Evolutionary conservation across 2,888 invertebrate species (phyloP), one percentile per base, ranked within the genome.

Genomic region (Trilocha varians): DNA sequence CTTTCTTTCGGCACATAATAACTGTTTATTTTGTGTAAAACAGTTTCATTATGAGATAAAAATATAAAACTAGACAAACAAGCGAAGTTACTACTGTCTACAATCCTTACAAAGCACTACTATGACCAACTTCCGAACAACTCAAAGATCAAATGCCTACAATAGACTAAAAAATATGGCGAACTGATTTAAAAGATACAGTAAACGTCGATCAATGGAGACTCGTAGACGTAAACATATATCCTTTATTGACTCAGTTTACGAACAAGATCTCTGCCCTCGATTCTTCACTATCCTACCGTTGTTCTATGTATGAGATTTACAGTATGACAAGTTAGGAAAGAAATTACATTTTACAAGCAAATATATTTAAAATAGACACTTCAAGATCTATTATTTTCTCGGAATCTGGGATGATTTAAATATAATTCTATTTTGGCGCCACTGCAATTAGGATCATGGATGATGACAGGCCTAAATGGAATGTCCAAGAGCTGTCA

Each of bases 381-480:
- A n/a, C n/a, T 51, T 42, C 36, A 43, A 39, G 41, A 44, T 47
- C 46, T 49, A 49, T 49, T 47, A 45, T 42, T 40, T 54, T 54
- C 53, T 44, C 37, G 46, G 52, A 54, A 52, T 36, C 42, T 36
- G 32, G 39, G n/a, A 34, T 34, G 34, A 40, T 42, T 45, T 42
- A 42, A 33, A 42, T 41, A 36, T 36, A 38, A 36, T 43, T 39
- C 18, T 18, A 6, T 11, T 46, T 41, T 50, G 70, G 70, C 69
- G 70, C 68, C 69, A 44, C 8, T 41, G 64, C 62, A 70, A 70
- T 70, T 69, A 66, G 63, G 52, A 59, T 64, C 54, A 50, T 49
- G 46, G 49, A 53, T 39, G 36, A 45, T 49, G 52, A 48, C 50
- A 50, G 47, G 44, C 43, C 38, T 44, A 17, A 50, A 51, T 52